These are phyloP conservation scores for Stictonetta naevosa DNA, from an alignment of 2,113 vertebrate genomes.

Conservation along the genomic window DNA sequence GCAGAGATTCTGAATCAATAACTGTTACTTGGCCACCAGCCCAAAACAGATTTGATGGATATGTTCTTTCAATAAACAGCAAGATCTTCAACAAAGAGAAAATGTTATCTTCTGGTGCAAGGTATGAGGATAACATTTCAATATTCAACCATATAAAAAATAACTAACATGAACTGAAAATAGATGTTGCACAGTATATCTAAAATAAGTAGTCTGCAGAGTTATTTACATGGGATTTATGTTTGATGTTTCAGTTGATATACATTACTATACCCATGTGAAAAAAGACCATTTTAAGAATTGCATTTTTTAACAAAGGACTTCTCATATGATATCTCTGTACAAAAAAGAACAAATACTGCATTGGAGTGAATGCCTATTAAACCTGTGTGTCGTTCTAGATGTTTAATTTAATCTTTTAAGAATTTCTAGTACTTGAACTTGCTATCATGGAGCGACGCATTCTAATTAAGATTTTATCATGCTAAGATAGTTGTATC, in stretches of 20 bases:
- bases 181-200: background rate
- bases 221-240: background rate
- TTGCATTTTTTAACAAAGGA: background rate
- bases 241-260: background rate
- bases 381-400: background rate
- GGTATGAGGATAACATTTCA: constrained; percentile 63
- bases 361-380: background rate
- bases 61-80: constrained; percentile 80
- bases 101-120: constrained; percentile 64
- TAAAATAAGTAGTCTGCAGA: background rate
- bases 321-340: background rate
- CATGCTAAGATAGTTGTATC: background rate
- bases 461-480: background rate
- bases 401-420: background rate
- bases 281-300: background rate
- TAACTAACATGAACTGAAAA: background rate
- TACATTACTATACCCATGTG: background rate
- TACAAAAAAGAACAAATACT: background rate
- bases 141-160: background rate
- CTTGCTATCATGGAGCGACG: background rate
- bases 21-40: constrained; percentile 74
- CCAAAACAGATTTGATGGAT: constrained; percentile 71
- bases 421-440: background rate
- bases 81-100: constrained; percentile 70
- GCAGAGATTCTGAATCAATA: constrained; percentile 80